These are phyloP conservation scores for Neodiprion lecontei DNA, from an alignment of 1,140 invertebrate genomes.

Conservation along the genomic window DNA sequence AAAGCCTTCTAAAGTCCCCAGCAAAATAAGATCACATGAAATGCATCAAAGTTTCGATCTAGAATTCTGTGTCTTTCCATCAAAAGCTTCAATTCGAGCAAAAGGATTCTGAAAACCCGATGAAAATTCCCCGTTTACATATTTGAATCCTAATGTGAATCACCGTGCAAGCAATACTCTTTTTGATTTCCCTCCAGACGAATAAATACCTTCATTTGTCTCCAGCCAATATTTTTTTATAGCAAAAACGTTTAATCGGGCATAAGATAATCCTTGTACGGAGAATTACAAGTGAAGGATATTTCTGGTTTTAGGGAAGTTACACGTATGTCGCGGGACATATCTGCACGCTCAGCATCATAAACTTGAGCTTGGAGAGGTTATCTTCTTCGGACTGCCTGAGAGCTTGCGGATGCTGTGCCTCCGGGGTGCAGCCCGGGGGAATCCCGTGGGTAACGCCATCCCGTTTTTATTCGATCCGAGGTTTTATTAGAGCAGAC, in stretches of 20 bases:
- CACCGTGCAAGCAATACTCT: too few relatives aligned
- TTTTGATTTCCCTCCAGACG: too few relatives aligned
- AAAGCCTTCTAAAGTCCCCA: background rate
- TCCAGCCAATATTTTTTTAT: background rate
- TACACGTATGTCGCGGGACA: background rate
- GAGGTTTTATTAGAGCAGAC: slow-evolving; percentile 36
- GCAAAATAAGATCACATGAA: background rate
- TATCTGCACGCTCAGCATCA: slow-evolving; percentile 41
- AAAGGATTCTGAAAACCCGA: too few relatives aligned
- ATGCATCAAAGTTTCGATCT: background rate
- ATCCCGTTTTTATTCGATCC: slow-evolving; percentile 37
- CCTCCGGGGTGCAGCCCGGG: background rate
- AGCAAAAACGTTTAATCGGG: background rate
- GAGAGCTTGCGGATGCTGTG: background rate
- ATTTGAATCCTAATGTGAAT: too few relatives aligned
- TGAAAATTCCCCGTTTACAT: too few relatives aligned
- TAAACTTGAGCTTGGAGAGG: slow-evolving; percentile 37
- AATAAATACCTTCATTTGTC: background rate
- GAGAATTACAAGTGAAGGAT: background rate
- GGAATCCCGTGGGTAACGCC: slow-evolving; percentile 25
- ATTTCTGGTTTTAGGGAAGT: background rate
- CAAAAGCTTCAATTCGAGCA: background rate
- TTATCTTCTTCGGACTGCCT: slow-evolving; percentile 30
- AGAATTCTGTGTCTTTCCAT: background rate
- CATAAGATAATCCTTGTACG: background rate